Evolutionary conservation across 2,113 vertebrate genomes (phyloP), one percentile per base, ranked within the genome.

Genomic region (Semicossyphus pulcher): DNA sequence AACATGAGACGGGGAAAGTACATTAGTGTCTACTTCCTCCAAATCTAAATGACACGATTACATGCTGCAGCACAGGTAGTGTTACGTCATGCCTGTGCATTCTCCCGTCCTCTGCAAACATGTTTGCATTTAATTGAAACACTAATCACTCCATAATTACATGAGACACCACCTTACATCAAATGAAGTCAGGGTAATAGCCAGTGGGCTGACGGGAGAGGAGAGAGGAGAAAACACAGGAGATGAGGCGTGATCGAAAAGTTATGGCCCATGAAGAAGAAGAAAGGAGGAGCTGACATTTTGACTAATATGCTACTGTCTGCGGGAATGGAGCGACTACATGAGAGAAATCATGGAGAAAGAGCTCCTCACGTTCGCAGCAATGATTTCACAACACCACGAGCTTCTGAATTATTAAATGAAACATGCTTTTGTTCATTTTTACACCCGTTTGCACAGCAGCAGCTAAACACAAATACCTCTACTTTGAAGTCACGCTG

Each of bases 241-340:
- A 81, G 84, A 92, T 88, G 88, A 89, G 84, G 86, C 66, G 72
- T 88, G 80, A 76, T 82, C 32, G 37, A 84, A 82, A 87, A 82
- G 80, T 89, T 85, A 90, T 89, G 85, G 83, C 48, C 83, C 89
- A 76, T 90, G 87, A 89, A 89, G 78, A 86, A 83, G 86, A 86
- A 87, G 76, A 88, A 86, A 80, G 68, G 80, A 82, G 80, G 83
- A 86, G 77, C 69, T 88, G 91, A 90, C 88, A 86, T 85, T 90
- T 89, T 90, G 89, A 91, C 80, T 75, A 82, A 88, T 88, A 76
- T 48, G 87, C 77, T 62, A 21, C 44, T 68, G 72, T 84, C 76
- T 64, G 52, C 28, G 44, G 60, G 53, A 63, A 20, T 14, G 70
- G 47, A 69, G 79, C 36, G 4, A 49, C 63, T 61, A 32, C 71